phyloP scores from a whole-genome alignment of 1,140 invertebrate genomes.

The Ruditapes philippinarum region DNA sequence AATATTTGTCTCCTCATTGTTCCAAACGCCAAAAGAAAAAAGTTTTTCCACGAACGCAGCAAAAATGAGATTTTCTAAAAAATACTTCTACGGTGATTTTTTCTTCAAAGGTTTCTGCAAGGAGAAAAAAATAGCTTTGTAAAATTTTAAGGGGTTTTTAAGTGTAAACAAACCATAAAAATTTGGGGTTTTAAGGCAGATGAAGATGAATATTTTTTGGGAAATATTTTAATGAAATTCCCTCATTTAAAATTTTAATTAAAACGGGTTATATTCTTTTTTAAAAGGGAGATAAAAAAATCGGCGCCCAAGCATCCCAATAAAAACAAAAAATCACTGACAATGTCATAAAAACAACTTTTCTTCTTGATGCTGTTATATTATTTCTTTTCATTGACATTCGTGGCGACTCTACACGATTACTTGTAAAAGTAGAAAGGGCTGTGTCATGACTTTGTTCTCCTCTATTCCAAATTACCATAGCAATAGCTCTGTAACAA shows the following conservation, averaged over 20 bases:
- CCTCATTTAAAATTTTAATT: slow-evolving; percentile 85
- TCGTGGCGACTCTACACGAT: slow-evolving; percentile 44
- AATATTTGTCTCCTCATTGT: slow-evolving; percentile 63
- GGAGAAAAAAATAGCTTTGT: neutral
- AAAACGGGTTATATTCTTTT: no score
- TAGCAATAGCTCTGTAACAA: slow-evolving; percentile 87
- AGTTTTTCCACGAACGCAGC: neutral
- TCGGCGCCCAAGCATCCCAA: slow-evolving; percentile 87
- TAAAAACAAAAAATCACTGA: slow-evolving; percentile 87
- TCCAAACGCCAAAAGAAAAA: slow-evolving; percentile 9
- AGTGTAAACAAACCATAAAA: slow-evolving; percentile 87
- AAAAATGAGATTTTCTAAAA: neutral
- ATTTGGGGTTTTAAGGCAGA: slow-evolving; percentile 87
- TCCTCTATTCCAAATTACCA: slow-evolving; percentile 85
- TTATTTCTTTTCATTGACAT: slow-evolving; percentile 78
- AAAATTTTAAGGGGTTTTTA: slow-evolving; percentile 72
- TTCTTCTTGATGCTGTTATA: slow-evolving; percentile 81
- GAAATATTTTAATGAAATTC: slow-evolving; percentile 80
- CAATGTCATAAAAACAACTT: slow-evolving; percentile 86
- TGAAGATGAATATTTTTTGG: slow-evolving; percentile 86
- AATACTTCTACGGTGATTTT: neutral
- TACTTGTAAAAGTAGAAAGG: slow-evolving; percentile 1
- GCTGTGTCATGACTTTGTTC: slow-evolving; percentile 16
- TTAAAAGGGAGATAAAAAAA: slow-evolving; percentile 84
- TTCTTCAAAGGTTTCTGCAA: neutral